Percentiles rank a stretch among this genome's conserved stretches.
Conservation (phyloP, 2,888 invertebrate genomes). For the Polyommatus iphigenia region DNA sequence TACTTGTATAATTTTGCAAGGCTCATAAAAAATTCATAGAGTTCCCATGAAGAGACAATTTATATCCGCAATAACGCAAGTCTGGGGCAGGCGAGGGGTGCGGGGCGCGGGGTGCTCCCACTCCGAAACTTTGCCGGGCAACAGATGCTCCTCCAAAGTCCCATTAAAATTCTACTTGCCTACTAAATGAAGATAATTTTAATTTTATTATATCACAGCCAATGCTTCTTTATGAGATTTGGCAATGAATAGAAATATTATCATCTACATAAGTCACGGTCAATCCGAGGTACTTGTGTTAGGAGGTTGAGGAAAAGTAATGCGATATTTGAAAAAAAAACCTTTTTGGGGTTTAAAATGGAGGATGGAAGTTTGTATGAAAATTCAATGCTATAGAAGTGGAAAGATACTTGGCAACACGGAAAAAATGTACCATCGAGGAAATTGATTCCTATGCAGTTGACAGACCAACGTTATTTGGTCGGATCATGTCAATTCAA, state of each 20-base stretch:
- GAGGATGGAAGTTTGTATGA: too few relatives aligned
- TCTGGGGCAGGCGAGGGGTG: constrained; percentile 36
- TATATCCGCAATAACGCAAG: constrained; percentile 52
- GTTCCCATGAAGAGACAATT: constrained; percentile 46
- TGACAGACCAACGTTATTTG: too few relatives aligned
- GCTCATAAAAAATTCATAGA: constrained; percentile 11
- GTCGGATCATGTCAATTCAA: too few relatives aligned
- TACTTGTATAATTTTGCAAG: neutral
- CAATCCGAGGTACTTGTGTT: too few relatives aligned
- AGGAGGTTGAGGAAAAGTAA: too few relatives aligned
- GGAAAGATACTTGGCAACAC: neutral
- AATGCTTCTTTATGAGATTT: constrained; percentile 15
- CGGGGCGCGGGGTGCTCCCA: constrained; percentile 39
- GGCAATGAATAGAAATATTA: constrained; percentile 7
- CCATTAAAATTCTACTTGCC: constrained; percentile 52
- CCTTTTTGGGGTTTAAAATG: too few relatives aligned
- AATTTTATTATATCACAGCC: constrained; percentile 40
- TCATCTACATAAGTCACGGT: neutral
- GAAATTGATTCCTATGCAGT: too few relatives aligned
- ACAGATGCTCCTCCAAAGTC: constrained; percentile 53
- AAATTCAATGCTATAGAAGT: too few relatives aligned
- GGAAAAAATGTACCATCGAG: neutral
- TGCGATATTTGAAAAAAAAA: too few relatives aligned
- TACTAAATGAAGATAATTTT: constrained; percentile 49
- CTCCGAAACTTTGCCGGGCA: constrained; percentile 49